Conservation (phyloP, 1,140 invertebrate species). For the Capitella teleta region DNA sequence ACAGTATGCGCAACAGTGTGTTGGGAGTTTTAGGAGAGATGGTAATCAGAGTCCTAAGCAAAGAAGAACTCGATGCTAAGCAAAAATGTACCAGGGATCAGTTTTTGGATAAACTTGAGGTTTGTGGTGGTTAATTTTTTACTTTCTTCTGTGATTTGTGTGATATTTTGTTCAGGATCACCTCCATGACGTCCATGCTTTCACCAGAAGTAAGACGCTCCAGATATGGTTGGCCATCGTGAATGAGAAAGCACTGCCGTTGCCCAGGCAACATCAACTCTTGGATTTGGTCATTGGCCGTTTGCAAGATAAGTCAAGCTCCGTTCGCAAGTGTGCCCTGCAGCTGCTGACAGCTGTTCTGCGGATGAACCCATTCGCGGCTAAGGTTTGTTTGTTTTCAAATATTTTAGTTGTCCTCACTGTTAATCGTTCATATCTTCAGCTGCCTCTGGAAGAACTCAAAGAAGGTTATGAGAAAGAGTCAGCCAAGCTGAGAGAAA, state of each 20-base stretch:
- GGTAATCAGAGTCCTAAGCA: slow-evolving; percentile 55
- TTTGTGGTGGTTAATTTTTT: slow-evolving; percentile 9
- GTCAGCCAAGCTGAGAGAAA: slow-evolving; percentile 31
- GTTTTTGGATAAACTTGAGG: slow-evolving; percentile 37
- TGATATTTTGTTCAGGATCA: slow-evolving; percentile 54
- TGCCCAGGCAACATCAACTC: slow-evolving; percentile 53
- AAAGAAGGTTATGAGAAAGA: slow-evolving; percentile 33
- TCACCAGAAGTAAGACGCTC: slow-evolving; percentile 64
- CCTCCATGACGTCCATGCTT: slow-evolving; percentile 67
- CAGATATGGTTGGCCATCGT: slow-evolving; percentile 64
- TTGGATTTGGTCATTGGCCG: slow-evolving; percentile 54
- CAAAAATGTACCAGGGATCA: slow-evolving; percentile 29
- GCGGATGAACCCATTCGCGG: slow-evolving; percentile 64
- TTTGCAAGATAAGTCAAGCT: slow-evolving; percentile 62
- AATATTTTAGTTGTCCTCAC: background rate
- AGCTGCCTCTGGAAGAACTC: slow-evolving; percentile 36
- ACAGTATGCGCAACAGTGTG: slow-evolving; percentile 66
- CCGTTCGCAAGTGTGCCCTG: slow-evolving; percentile 66
- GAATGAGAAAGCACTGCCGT: slow-evolving; percentile 57
- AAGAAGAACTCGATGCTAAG: slow-evolving; percentile 57
- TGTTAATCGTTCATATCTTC: background rate
- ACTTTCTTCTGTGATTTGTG: too few relatives aligned
- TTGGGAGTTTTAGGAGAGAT: slow-evolving; percentile 67
- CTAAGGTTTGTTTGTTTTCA: slow-evolving; percentile 42
- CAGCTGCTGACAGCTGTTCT: slow-evolving; percentile 62